Conservation (phyloP, 2,797 vertebrate genomes). For the Prionace glauca region DNA sequence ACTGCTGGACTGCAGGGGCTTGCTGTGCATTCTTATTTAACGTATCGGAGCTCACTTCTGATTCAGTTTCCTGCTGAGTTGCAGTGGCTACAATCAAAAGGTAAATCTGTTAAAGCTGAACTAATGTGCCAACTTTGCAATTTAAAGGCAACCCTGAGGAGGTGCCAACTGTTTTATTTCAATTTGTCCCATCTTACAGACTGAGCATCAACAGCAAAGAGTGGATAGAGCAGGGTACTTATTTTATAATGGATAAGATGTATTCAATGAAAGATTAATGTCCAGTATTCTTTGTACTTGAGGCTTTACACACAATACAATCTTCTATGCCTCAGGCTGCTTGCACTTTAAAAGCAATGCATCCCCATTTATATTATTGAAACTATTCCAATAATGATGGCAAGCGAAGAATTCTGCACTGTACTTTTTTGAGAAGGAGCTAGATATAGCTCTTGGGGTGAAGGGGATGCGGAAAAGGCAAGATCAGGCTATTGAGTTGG, state of each 20-base stretch:
- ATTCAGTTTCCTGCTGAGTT: conserved; percentile 84
- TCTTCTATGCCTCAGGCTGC: not conserved
- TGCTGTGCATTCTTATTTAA: conserved; percentile 70
- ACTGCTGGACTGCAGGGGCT: conserved; percentile 62
- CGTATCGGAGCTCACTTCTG: conserved; percentile 69
- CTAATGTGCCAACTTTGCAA: not conserved
- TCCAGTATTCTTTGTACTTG: not conserved
- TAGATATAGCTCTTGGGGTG: no score
- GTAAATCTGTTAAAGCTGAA: conserved; percentile 34
- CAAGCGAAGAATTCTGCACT: not conserved
- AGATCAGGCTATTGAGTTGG: no score
- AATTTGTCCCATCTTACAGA: not conserved
- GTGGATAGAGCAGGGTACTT: not conserved
- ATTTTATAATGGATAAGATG: not conserved
- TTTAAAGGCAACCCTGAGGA: no score
- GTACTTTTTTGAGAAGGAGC: no score
- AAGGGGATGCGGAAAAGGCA: no score
- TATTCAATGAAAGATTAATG: not conserved
- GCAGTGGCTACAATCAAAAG: conserved; percentile 68
- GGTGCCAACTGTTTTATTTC: not conserved
- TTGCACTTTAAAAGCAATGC: not conserved
- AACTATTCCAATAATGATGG: not conserved
- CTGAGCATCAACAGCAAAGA: not conserved
- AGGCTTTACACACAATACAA: not conserved
- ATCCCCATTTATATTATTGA: not conserved